Percentiles rank a stretch among this genome's conserved stretches.
Conservation (phyloP, 2,797 vertebrate species). For the Hozukius guyotensis region DNA sequence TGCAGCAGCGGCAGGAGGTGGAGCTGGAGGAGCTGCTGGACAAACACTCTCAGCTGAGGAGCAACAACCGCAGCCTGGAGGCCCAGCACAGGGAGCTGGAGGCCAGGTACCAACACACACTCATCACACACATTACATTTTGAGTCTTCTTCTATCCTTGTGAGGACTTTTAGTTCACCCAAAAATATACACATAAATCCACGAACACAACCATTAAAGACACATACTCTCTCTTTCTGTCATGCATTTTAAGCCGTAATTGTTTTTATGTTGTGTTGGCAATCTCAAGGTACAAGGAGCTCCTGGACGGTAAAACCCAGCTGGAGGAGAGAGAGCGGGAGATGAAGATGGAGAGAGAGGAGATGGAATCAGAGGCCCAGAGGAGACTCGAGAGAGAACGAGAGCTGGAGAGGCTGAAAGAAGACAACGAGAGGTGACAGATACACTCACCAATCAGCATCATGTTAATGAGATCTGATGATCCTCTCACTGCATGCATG, state of each 20-base stretch:
- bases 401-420: conserved; percentile 86
- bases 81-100: conserved; percentile 88
- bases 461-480: conserved; percentile 35
- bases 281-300: conserved; percentile 84
- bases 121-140: not conserved
- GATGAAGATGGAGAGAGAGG: conserved; percentile 79
- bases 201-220: not conserved
- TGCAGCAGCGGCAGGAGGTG: conserved; percentile 89
- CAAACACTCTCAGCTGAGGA: conserved; percentile 86
- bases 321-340: conserved; percentile 84
- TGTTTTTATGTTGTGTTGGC: conserved; percentile 21
- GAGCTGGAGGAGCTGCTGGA: conserved; percentile 89
- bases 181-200: not conserved
- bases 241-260: not conserved
- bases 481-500: conserved; percentile 15
- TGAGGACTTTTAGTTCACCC: not conserved
- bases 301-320: conserved; percentile 80
- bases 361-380: conserved; percentile 80
- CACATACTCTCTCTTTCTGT: not conserved
- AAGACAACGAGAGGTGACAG: conserved; percentile 85
- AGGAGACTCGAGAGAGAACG: conserved; percentile 79
- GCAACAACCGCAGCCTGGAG: conserved; percentile 83
- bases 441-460: conserved; percentile 14
- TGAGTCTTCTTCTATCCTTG: not conserved
- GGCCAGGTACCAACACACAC: conserved; percentile 79